phyloP scores from a whole-genome alignment of 37 sponge, comb jelly and placozoan species.

The Amphimedon queenslandica region DNA sequence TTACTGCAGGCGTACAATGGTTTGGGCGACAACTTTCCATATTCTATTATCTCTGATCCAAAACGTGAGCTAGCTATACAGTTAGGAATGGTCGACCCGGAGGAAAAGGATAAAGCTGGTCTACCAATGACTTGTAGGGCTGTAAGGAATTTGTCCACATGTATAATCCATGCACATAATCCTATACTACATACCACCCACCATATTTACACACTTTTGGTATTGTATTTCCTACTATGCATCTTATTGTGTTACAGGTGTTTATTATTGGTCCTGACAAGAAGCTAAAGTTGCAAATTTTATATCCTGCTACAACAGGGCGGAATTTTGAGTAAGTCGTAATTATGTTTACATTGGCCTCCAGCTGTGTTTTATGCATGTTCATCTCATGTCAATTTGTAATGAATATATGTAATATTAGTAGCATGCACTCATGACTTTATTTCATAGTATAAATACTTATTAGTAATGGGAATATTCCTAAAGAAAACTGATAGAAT shows the following conservation, averaged over 20 bases:
- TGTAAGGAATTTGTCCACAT: slow-evolving; percentile 37
- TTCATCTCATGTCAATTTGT: too few species aligned
- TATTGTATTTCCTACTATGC: too few species aligned
- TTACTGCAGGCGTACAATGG: slow-evolving; percentile 52
- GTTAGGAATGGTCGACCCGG: slow-evolving; percentile 95
- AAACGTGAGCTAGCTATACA: slow-evolving; percentile 82
- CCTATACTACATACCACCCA: too few species aligned
- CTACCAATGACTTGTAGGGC: slow-evolving; percentile 93
- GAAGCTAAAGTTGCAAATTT: slow-evolving; percentile 93
- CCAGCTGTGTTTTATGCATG: neutral
- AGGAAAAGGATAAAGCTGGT: slow-evolving; percentile 96
- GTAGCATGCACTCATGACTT: too few species aligned
- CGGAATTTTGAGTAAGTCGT: slow-evolving; percentile 86
- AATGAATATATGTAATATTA: too few species aligned
- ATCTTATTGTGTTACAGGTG: too few species aligned
- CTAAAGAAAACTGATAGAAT: too few species aligned
- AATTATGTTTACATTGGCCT: neutral
- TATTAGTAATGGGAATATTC: too few species aligned
- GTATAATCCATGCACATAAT: too few species aligned
- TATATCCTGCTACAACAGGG: slow-evolving; percentile 98
- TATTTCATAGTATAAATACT: too few species aligned
- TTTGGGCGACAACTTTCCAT: slow-evolving; percentile 50
- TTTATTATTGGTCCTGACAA: slow-evolving; percentile 91
- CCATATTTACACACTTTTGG: too few species aligned
- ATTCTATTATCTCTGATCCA: slow-evolving; percentile 95